Percentiles rank a stretch among this genome's conserved stretches.
Conservation (phyloP, 2,797 vertebrate genomes). For the Helostoma temminkii region DNA sequence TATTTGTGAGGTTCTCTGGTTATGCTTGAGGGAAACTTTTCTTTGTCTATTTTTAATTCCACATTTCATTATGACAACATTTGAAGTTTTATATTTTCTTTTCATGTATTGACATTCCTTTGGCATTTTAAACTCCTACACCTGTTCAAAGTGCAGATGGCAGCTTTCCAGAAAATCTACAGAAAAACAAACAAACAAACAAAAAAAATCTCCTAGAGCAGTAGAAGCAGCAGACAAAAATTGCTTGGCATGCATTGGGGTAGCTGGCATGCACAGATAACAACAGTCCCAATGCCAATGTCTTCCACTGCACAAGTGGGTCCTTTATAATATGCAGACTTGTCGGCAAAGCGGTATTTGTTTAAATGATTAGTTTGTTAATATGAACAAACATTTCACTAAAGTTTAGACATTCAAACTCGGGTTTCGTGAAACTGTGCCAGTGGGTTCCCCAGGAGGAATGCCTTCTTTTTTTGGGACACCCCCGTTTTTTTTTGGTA, state of each 20-base stretch:
- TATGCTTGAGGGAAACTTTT: conserved; percentile 24
- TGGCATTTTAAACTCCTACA: conserved; percentile 23
- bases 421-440: conserved; percentile 20
- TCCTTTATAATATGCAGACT: conserved; percentile 28
- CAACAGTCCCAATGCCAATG: conserved; percentile 36
- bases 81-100: conserved; percentile 18
- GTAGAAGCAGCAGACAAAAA: conserved; percentile 36
- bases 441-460: conserved; percentile 5
- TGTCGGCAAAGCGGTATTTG: conserved; percentile 3
- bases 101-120: conserved; percentile 22
- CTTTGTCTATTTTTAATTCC: conserved; percentile 44
- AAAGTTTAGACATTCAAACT: conserved; percentile 3
- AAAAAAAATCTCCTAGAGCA: conserved; percentile 23
- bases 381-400: conserved; percentile 5
- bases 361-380: conserved; percentile 12
- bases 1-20: conserved; percentile 32
- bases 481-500: too few species aligned
- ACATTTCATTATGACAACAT: conserved; percentile 1
- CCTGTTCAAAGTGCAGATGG: conserved; percentile 27
- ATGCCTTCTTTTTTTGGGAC: conserved; percentile 6
- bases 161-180: conserved; percentile 25
- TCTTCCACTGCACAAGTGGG: conserved; percentile 21
- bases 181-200: conserved; percentile 12
- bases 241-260: conserved; percentile 28
- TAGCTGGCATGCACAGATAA: conserved; percentile 38